A percentile compares a stretch with the other conserved stretches of the same genome.
Conservation (phyloP, 2,888 invertebrate species). For the Sesia bembeciformis region DNA sequence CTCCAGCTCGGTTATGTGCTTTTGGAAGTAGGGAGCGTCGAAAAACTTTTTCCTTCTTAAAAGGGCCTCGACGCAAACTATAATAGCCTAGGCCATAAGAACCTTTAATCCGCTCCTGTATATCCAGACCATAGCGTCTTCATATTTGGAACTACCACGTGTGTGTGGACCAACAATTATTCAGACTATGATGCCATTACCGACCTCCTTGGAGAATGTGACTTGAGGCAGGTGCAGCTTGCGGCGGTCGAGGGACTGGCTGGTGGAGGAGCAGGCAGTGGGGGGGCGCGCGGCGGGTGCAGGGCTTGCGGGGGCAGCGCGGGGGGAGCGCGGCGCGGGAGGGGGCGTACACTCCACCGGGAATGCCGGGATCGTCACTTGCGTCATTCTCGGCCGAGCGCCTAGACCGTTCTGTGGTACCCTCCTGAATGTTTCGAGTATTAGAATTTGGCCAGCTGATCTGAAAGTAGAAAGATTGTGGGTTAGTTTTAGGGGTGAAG, state of each 20-base stretch:
- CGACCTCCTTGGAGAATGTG: conserved; percentile 93
- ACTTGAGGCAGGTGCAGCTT: conserved; percentile 85
- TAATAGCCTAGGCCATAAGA: too few relatives aligned
- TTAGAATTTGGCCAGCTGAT: conserved; percentile 80
- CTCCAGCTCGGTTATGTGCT: too few relatives aligned
- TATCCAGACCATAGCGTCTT: too few relatives aligned
- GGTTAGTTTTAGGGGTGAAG: too few relatives aligned
- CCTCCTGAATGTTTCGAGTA: conserved; percentile 81
- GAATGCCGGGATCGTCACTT: conserved; percentile 37
- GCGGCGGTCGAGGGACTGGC: conserved; percentile 75
- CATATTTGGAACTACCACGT: conserved; percentile 17
- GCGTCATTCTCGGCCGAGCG: conserved; percentile 33
- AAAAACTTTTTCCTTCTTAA: too few relatives aligned
- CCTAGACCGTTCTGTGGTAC: conserved; percentile 60
- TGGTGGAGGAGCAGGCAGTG: conserved; percentile 81
- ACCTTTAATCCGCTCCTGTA: too few relatives aligned
- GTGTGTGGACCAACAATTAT: conserved; percentile 16
- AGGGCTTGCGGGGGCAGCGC: conserved; percentile 47
- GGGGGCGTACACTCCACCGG: conserved; percentile 54
- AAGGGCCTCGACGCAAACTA: too few relatives aligned
- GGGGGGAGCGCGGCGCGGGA: conserved; percentile 53
- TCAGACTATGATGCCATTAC: conserved; percentile 89
- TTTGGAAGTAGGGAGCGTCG: too few relatives aligned
- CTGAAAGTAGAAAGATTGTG: conserved; percentile 49
- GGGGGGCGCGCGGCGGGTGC: conserved; percentile 74